Evolutionary conservation across 2,797 vertebrate genomes (phyloP).

Genomic region (Bradypodion ventrale): DNA sequence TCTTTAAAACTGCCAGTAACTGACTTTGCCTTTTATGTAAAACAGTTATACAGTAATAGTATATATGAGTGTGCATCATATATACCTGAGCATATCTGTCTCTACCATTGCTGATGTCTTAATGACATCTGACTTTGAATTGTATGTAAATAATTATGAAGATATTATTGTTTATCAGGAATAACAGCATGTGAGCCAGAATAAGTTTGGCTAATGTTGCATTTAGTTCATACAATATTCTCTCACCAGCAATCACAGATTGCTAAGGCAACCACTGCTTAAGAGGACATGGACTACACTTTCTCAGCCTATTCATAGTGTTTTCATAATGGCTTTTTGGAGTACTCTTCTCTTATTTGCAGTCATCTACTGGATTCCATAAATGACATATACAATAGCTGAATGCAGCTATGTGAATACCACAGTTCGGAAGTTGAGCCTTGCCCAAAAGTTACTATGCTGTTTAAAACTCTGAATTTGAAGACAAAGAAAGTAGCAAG

Average conservation of each 20-base stretch:
- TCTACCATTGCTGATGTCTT: neutral
- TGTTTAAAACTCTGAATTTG: constrained; percentile 66
- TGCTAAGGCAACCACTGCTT: constrained; percentile 36
- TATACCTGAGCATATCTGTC: too few relatives aligned
- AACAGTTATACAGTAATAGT: too few relatives aligned
- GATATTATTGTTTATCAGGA: neutral
- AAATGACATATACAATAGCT: constrained; percentile 6
- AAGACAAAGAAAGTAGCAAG: constrained; percentile 61
- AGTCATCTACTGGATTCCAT: neutral
- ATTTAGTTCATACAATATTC: neutral
- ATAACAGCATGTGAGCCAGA: neutral
- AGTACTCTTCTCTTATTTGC: neutral
- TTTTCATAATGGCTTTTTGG: constrained; percentile 38
- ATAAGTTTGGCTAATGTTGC: neutral
- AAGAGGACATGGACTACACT: neutral
- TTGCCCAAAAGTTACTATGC: constrained; percentile 26
- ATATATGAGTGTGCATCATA: too few relatives aligned
- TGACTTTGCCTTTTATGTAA: too few relatives aligned
- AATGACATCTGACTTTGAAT: neutral
- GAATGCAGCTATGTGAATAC: neutral
- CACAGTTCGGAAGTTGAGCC: constrained; percentile 31
- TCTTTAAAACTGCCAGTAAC: too few relatives aligned
- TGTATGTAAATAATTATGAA: constrained; percentile 13
- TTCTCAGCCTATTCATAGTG: constrained; percentile 35
- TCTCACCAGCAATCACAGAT: neutral